These are phyloP conservation scores for Metellina segmentata DNA, from an alignment of 2,888 invertebrate genomes.

Conservation along the genomic window DNA sequence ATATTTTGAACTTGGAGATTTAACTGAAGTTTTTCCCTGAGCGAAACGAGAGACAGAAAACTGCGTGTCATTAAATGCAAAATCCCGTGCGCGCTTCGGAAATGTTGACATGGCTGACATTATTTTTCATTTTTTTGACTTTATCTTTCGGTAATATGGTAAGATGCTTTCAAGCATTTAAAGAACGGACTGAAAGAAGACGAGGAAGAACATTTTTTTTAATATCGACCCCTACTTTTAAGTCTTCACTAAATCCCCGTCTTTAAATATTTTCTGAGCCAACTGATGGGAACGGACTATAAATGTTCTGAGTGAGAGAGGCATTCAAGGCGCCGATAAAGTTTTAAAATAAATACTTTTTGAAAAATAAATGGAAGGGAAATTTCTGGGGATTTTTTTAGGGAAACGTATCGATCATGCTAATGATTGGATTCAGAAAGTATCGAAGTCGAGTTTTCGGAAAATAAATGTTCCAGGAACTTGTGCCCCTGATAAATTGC, in stretches of 20 bases:
- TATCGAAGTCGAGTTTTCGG: neutral
- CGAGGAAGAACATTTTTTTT: neutral
- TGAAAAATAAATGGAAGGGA: neutral
- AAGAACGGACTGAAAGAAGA: conserved; percentile 19
- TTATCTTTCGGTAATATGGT: conserved; percentile 67
- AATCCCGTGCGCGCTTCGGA: conserved; percentile 51
- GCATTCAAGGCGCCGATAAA: neutral
- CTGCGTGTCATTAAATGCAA: conserved; percentile 66
- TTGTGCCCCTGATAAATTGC: neutral
- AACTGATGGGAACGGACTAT: conserved; percentile 13
- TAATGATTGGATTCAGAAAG: conserved; percentile 7
- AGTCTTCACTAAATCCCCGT: conserved; percentile 41
- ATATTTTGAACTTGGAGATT: conserved; percentile 63
- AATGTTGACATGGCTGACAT: conserved; percentile 63
- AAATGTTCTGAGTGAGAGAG: neutral
- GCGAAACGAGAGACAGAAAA: conserved; percentile 56
- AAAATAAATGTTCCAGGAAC: neutral
- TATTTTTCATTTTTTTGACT: conserved; percentile 37
- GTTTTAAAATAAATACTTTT: conserved; percentile 33
- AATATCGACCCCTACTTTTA: conserved; percentile 21
- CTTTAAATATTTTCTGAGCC: conserved; percentile 59
- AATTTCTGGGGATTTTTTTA: conserved; percentile 8
- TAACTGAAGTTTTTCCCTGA: conserved; percentile 38
- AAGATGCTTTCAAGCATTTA: conserved; percentile 72
- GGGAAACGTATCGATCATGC: conserved; percentile 25